Evolutionary conservation across 2,888 invertebrate species (phyloP), one percentile per base, ranked within the genome.

Genomic region (Helicoverpa assulta): DNA sequence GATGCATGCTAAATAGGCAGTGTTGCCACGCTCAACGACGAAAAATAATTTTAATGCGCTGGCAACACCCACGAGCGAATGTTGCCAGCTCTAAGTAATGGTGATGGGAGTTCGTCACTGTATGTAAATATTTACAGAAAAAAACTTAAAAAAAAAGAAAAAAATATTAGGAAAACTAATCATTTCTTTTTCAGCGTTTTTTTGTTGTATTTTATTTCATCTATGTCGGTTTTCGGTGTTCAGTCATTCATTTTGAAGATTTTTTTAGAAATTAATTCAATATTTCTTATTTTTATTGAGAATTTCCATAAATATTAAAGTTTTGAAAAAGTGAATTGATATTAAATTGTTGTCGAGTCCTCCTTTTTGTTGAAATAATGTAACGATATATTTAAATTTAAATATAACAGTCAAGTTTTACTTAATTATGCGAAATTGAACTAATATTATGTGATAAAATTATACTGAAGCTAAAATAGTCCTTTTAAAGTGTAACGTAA

Each of bases 41-140:
- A 53, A 53, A 47, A 57, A 71, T 72, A 63, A 76, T 73, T 64
- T 70, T 72, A 65, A 3, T 52, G 26, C 4, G 61, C 66, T 79
- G 73, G 71, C 81, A 67, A 74, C 73, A 81, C 66, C 50, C 51
- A 55, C 58, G 57, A 29, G 40, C 51, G 56, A 33, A 62, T 78
- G 73, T 67, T 83, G 77, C 80, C 81, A 78, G 78, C 58, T 69
- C 72, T 69, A 60, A 76, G 70, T 68, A 70, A 26, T 67, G 89
- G 89, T 89, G 89, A 85, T 81, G 89, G 89, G 83, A 71, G 18
- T 50, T 62, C 72, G 56, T 67, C 78, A 63, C 58, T 50, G 2
- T 37, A 72, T 80, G 81, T 76, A 76, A 64, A 79, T 78, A 77
- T 40, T 69, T 65, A 73, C 57, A 61, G 56, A 63, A 70, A 67